Percentiles rank a stretch among this genome's conserved stretches.
These are phyloP conservation scores for Trichechus manatus DNA, from an alignment of 2,113 vertebrate species.

Conservation along the genomic window DNA sequence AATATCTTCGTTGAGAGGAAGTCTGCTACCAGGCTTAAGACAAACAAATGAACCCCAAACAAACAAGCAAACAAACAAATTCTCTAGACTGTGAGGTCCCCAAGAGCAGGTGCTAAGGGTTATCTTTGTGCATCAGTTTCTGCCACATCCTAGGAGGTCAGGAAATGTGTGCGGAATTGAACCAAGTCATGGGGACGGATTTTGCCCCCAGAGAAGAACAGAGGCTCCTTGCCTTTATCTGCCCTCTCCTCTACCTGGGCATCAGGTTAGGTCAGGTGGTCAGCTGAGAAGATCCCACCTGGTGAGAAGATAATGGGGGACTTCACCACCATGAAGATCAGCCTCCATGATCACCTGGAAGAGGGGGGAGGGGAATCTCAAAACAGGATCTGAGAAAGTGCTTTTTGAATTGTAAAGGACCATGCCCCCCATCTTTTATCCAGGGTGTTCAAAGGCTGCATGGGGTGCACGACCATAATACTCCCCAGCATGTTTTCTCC, in stretches of 20 bases:
- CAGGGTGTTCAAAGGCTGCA: rapidly evolving
- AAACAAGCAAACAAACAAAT: neutral
- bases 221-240: neutral
- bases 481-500: too few species aligned
- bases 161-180: neutral
- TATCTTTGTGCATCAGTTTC: neutral
- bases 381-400: neutral
- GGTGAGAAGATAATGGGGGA: neutral
- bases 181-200: neutral
- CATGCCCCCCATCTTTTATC: rapidly evolving
- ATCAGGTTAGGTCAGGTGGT: neutral
- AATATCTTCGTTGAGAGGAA: neutral
- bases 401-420: neutral
- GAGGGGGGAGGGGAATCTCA: rapidly evolving
- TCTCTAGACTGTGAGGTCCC: too few species aligned
- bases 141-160: neutral
- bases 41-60: neutral
- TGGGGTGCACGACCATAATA: too few species aligned
- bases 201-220: neutral
- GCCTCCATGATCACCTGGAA: neutral
- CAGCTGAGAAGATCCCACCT: neutral
- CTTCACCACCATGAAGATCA: rapidly evolving
- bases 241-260: neutral
- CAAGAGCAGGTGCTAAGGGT: neutral
- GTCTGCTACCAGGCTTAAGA: neutral